Conservation (phyloP, 2,113 vertebrate species). For the Tychaedon coryphoeus region DNA sequence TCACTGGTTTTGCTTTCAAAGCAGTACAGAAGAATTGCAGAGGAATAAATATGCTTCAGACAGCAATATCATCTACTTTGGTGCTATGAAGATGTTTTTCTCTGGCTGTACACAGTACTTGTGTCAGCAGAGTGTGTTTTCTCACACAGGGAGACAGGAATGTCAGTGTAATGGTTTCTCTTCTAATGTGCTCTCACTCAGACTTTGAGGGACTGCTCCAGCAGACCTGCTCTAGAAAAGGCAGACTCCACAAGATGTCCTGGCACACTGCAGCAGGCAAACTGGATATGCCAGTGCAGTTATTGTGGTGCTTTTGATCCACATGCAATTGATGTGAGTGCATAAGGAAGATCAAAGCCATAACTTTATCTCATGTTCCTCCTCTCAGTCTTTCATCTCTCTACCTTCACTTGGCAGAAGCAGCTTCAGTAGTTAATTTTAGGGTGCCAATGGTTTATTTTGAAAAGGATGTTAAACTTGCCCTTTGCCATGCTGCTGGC, state of each 20-base stretch:
- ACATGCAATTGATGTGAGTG: neutral
- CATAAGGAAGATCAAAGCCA: neutral
- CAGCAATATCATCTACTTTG: neutral
- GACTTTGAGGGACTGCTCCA: neutral
- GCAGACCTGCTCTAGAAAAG: neutral
- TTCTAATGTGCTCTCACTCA: neutral
- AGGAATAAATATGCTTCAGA: neutral
- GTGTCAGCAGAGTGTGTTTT: neutral
- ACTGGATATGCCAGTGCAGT: neutral
- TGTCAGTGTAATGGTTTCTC: neutral
- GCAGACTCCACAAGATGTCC: neutral
- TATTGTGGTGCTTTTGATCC: neutral
- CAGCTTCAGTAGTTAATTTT: conserved; percentile 7
- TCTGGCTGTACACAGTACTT: neutral
- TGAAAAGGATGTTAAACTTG: neutral
- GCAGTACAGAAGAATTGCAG: neutral
- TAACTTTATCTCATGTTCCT: neutral
- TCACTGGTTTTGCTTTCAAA: no score
- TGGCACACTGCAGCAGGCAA: neutral
- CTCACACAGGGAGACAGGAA: neutral
- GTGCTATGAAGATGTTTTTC: neutral
- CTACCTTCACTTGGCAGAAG: neutral
- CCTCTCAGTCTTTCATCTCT: neutral
- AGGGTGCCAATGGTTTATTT: neutral
- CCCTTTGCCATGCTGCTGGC: neutral